phyloP scores from a whole-genome alignment of 2,797 vertebrate species.

The Trematomus bernacchii region DNA sequence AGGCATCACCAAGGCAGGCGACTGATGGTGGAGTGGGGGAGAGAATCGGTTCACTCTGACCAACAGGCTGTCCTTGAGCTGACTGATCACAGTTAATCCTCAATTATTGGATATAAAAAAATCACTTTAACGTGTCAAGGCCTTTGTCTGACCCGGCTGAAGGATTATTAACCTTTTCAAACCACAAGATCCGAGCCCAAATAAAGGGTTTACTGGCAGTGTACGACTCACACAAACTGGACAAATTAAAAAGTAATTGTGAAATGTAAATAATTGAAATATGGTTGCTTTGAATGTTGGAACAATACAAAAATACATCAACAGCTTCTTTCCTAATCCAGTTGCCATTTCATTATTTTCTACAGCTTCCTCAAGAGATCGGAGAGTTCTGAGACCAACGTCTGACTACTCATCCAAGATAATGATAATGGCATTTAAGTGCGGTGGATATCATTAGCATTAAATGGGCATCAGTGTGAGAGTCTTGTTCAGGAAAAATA shows the following conservation, averaged over 20 bases:
- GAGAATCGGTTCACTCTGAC: too few relatives aligned
- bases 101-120: slow-evolving; percentile 62
- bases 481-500: slow-evolving; percentile 26
- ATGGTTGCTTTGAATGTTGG: neutral
- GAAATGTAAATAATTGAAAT: slow-evolving; percentile 23
- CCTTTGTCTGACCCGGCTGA: slow-evolving; percentile 19
- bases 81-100: slow-evolving; percentile 59
- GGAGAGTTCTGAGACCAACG: slow-evolving; percentile 29
- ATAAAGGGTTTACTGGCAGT: slow-evolving; percentile 5
- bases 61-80: slow-evolving; percentile 41
- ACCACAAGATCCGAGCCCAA: neutral
- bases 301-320: neutral
- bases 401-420: slow-evolving; percentile 47
- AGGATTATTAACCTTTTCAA: slow-evolving; percentile 36
- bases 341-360: slow-evolving; percentile 10
- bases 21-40: too few relatives aligned
- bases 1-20: slow-evolving; percentile 16
- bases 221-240: neutral
- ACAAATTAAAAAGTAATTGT: slow-evolving; percentile 8
- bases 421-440: slow-evolving; percentile 57
- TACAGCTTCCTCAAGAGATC: slow-evolving; percentile 16
- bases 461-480: slow-evolving; percentile 35
- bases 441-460: slow-evolving; percentile 53
- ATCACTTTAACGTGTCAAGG: slow-evolving; percentile 32
- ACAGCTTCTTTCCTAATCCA: slow-evolving; percentile 1